A percentile compares a stretch with the other conserved stretches of the same genome.
These are phyloP conservation scores for Ploceus nigricollis DNA, from an alignment of 2,113 vertebrate species.

Conservation along the genomic window DNA sequence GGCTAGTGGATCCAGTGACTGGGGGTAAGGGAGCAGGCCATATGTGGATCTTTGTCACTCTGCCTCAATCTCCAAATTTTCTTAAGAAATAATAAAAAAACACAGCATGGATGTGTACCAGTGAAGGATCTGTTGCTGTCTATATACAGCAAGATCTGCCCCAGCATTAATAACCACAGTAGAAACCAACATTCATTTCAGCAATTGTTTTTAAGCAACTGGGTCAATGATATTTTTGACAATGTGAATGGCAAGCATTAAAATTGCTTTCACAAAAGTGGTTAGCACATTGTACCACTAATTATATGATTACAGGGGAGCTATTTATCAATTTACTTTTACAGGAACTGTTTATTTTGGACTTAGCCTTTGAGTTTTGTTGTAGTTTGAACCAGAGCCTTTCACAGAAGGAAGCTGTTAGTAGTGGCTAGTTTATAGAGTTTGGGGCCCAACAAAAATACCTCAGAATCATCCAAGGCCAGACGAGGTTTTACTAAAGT, in stretches of 20 bases:
- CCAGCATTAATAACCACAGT: neutral
- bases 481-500: conserved; percentile 45
- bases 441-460: conserved; percentile 66
- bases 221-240: conserved; percentile 42
- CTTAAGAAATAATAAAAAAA: neutral
- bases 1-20: neutral
- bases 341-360: conserved; percentile 62
- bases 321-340: conserved; percentile 64
- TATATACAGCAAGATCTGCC: neutral
- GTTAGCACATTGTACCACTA: conserved; percentile 62
- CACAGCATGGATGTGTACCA: neutral
- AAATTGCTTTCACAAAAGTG: conserved; percentile 49
- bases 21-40: neutral
- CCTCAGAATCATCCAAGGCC: conserved; percentile 43
- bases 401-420: conserved; percentile 54
- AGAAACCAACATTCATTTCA: neutral
- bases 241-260: conserved; percentile 21
- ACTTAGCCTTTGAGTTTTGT: conserved; percentile 48
- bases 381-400: conserved; percentile 34
- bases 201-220: conserved; percentile 36
- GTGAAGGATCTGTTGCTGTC: neutral
- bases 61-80: neutral
- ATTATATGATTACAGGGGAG: conserved; percentile 32
- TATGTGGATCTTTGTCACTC: neutral
- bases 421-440: conserved; percentile 58